Evolutionary conservation across 2,797 vertebrate genomes (phyloP), one percentile per base, ranked within the genome.

Genomic region (Perodicticus potto): DNA sequence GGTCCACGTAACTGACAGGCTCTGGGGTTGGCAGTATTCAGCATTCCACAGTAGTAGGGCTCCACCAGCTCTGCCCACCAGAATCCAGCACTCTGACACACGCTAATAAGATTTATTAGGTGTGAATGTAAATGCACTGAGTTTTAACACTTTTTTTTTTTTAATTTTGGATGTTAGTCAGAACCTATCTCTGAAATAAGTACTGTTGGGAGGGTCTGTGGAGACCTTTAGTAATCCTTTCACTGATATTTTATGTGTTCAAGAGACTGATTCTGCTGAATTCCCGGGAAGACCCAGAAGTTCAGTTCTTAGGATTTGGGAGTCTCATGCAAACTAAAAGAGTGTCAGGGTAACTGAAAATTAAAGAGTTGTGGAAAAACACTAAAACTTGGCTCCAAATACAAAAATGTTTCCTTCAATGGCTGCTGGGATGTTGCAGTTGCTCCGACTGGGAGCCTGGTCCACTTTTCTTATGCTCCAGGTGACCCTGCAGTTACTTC

Each of bases 101-200:
- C n/a, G 86, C 89, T 97, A 96, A 96, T 95, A 94, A 96, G 96
- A 89, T 96, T 95, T 89, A 69, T 70, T 89, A 97, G 93, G 82
- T 96, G 59, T 69, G 95, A 94, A 96, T 91, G 67, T 89, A 96
- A 97, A 40, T 73, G 65, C 65, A n/a, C 69, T 34, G 45, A 73
- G 70, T 76, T 92, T 92, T 90, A 96, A 73, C 86, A 76, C 53
- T 67, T 67, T 25, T 67, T n/a, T 55, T 43, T 32, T 53, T 53
- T 85, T 8, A 20, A 4, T 55, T 95, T 90, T 70, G 89, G 23
- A 45, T 94, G 53, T 92, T 89, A 91, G 34, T 91, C 10, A 17
- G 81, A 92, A 65, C 17, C 55, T 67, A 22, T 83, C 43, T 57
- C 53, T 78, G 81, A 43, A 89, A 89, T 82, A 63, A 76, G 32